These are phyloP conservation scores for Tarsius wallacei DNA, from an alignment of 2,797 vertebrate species.

Conservation along the genomic window DNA sequence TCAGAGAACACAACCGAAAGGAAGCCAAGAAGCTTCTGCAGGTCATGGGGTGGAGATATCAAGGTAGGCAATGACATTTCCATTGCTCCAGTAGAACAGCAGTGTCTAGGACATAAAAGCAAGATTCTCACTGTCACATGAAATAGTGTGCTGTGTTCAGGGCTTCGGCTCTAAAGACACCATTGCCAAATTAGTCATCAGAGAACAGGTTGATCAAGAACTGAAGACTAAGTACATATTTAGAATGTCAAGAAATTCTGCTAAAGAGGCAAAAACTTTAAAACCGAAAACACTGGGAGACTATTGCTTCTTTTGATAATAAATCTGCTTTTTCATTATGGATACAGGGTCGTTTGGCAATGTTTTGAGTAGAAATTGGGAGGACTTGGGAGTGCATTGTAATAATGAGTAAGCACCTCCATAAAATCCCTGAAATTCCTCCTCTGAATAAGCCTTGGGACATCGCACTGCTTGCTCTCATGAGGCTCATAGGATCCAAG, in stretches of 20 bases:
- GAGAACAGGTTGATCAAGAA: slow-evolving; percentile 18
- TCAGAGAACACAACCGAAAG: background rate
- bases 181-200: background rate
- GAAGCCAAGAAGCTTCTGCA: background rate
- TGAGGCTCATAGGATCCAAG: background rate
- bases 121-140: background rate
- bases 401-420: background rate
- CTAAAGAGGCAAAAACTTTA: background rate
- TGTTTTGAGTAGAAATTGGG: background rate
- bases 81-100: background rate
- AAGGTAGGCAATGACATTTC: background rate
- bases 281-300: background rate
- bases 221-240: background rate
- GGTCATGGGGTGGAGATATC: background rate
- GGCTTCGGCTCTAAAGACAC: background rate
- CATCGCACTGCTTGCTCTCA: background rate
- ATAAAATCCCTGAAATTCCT: background rate
- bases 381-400: background rate
- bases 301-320: background rate
- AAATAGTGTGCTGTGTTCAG: background rate
- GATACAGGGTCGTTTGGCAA: background rate
- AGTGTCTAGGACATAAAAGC: background rate
- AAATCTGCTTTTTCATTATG: background rate
- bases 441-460: background rate
- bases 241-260: slow-evolving; percentile 49